These are phyloP conservation scores for Phengaris arion DNA, from an alignment of 2,888 invertebrate genomes.

Conservation along the genomic window DNA sequence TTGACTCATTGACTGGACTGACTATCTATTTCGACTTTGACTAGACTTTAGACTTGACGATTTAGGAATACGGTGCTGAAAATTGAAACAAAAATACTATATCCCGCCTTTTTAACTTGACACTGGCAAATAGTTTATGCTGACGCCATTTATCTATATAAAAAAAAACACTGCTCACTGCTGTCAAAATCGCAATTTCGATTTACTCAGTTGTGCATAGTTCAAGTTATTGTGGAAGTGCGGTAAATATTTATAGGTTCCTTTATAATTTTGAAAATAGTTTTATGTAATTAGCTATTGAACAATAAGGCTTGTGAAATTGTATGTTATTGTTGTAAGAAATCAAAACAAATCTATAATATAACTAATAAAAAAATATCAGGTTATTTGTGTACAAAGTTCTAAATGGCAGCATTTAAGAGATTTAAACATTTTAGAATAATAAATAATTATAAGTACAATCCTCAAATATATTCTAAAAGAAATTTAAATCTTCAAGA, in stretches of 20 bases:
- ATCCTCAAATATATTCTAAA: constrained; percentile 51
- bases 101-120: too few relatives aligned
- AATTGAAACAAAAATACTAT: too few relatives aligned
- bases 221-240: background rate
- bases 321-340: background rate
- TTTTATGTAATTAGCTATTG: background rate
- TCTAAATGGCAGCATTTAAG: constrained; percentile 64
- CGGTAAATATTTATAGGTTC: background rate
- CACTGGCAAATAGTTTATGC: too few relatives aligned
- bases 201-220: background rate
- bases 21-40: too few relatives aligned
- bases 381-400: constrained; percentile 28
- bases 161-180: background rate
- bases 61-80: too few relatives aligned
- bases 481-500: constrained; percentile 95
- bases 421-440: constrained; percentile 55
- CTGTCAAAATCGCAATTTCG: background rate
- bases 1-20: too few relatives aligned
- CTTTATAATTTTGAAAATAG: background rate
- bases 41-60: too few relatives aligned
- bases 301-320: background rate
- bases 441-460: constrained; percentile 53
- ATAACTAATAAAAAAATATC: background rate
- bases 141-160: too few relatives aligned
- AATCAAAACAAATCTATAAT: background rate